Evolutionary conservation across 2,113 vertebrate species (phyloP), one percentile per base, ranked within the genome.

Genomic region (Syrrhaptes paradoxus): DNA sequence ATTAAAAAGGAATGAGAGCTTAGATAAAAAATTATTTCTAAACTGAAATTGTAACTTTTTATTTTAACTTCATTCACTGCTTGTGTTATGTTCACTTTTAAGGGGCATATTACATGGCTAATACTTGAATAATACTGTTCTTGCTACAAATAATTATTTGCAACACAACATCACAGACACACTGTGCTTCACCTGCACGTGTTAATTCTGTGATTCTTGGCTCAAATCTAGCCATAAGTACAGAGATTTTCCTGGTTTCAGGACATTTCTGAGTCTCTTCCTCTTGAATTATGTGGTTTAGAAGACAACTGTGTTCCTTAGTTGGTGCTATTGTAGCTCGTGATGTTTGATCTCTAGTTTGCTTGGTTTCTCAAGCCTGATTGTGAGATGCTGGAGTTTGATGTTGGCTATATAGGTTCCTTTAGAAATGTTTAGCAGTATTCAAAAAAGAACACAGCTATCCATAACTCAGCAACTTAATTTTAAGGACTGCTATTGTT

Each of bases 101-200:
- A 52, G 20, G 45, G n/a, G 7, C 15, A 4, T 28, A 29, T 73
- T 61, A 13, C 20, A 20, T 2, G 2, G 41, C 22, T 48, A 38
- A 38, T 18, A n/a, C 18, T 46, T 49, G 25, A 55, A 20, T 36
- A 66, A 55, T 6, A 1, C 15, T 41, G 21, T 3, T 61, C 11
- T 34, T 68, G 32, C 25, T 59, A 13, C 36, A 58, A 43, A 38
- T 80, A 36, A 29, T 9, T 57, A 13, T 72, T 85, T 59, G 6
- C 26, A 66, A 2, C 16, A 13, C 29, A n/a, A 0, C 16, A 61
- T 20, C 29, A 11, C 41, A 1, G 9, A 11, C n/a, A 7, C 12
- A 34, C 13, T 66, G 34, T 49, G 29, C 10, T 41, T 66, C 78
- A 38, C 17, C 9, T 43, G 32, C 49, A 17, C 5, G 2, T 0